Conservation (phyloP, 2,888 invertebrate genomes). For the Clistopyga incitator region DNA sequence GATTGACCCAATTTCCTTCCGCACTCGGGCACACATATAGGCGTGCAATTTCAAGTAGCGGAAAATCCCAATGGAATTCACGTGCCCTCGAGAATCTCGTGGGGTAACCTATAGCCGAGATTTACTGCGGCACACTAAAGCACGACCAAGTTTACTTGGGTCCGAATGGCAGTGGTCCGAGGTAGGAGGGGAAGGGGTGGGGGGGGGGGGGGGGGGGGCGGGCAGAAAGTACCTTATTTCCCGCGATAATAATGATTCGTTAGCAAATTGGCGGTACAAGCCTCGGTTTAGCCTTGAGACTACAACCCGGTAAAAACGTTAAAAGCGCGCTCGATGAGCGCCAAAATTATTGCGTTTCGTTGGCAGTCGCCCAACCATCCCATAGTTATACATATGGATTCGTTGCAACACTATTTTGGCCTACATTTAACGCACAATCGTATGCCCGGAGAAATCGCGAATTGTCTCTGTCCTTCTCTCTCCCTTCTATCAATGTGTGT, state of each 20-base stretch:
- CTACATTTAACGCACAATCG: slow-evolving; percentile 60
- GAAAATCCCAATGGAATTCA: slow-evolving; percentile 13
- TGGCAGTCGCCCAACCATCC: slow-evolving; percentile 75
- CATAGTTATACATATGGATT: slow-evolving; percentile 62
- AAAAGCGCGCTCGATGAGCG: slow-evolving; percentile 64
- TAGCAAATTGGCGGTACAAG: slow-evolving; percentile 38
- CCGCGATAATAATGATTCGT: slow-evolving; percentile 40
- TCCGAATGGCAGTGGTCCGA: not conserved
- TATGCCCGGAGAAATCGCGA: slow-evolving; percentile 52
- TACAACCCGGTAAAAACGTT: slow-evolving; percentile 40
- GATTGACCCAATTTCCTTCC: slow-evolving; percentile 51
- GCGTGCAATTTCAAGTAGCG: slow-evolving; percentile 9
- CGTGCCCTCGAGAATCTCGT: slow-evolving; percentile 27
- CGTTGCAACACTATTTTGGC: slow-evolving; percentile 69
- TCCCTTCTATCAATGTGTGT: not conserved
- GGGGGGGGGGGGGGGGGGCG: no score
- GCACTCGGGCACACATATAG: slow-evolving; percentile 13
- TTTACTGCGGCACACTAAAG: slow-evolving; percentile 25
- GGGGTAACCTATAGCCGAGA: slow-evolving; percentile 1
- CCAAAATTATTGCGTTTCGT: slow-evolving; percentile 78
- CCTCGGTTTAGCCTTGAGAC: slow-evolving; percentile 45
- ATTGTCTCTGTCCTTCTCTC: not conserved
- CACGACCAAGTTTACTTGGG: not conserved
- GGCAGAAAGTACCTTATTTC: not conserved
- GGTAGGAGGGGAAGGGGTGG: no score